Conservation (phyloP, 2,797 vertebrate genomes). For the Cirrhinus mrigala region DNA sequence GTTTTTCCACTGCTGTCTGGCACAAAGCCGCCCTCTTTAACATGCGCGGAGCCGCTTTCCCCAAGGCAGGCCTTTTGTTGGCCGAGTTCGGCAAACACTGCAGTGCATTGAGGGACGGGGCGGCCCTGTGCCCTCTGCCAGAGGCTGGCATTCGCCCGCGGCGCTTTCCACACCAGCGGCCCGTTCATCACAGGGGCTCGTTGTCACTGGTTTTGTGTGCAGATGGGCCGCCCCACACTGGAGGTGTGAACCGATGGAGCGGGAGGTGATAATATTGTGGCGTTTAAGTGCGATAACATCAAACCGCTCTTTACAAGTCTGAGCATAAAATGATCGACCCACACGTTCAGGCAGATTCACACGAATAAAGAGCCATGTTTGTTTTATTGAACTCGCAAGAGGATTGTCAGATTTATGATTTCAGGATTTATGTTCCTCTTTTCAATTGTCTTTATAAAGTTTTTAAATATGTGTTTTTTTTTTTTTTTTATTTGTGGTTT, state of each 20-base stretch:
- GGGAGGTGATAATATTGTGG: not conserved
- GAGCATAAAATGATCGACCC: not conserved
- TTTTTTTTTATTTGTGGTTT: not conserved
- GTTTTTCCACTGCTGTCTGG: slow-evolving; percentile 50
- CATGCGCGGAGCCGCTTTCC: slow-evolving; percentile 74
- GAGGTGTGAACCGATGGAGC: not conserved
- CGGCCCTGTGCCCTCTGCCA: slow-evolving; percentile 53
- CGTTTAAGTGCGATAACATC: not conserved
- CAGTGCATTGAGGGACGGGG: slow-evolving; percentile 55
- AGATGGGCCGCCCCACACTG: not conserved
- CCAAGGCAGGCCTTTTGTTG: slow-evolving; percentile 69
- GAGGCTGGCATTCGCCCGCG: slow-evolving; percentile 51
- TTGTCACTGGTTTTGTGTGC: not conserved
- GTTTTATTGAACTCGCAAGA: not conserved
- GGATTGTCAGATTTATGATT: not conserved
- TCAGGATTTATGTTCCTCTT: not conserved
- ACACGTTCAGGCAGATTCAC: not conserved
- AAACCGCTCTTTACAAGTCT: not conserved
- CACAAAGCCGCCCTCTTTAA: slow-evolving; percentile 78
- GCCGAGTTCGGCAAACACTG: slow-evolving; percentile 64
- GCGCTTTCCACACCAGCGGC: slow-evolving; percentile 25
- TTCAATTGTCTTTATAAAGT: not conserved
- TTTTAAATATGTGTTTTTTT: not conserved
- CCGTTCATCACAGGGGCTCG: slow-evolving; percentile 55
- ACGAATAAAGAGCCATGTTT: not conserved